Percentiles rank a stretch among this genome's conserved stretches.
Conservation (phyloP, 2,888 invertebrate genomes). For the Melitaea athalia region DNA sequence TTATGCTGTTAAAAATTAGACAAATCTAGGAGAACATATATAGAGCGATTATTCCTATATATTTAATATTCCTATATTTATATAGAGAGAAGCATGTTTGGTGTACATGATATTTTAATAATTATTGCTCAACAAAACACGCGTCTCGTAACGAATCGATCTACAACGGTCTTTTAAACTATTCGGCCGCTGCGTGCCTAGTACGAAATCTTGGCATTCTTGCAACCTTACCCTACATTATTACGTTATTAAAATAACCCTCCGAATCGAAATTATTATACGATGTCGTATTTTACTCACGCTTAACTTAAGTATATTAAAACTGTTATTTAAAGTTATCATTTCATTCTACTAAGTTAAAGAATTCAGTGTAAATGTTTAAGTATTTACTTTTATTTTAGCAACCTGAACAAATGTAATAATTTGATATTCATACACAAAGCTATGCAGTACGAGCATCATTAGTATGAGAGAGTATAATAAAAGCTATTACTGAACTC, state of each 20-base stretch:
- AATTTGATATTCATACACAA: background rate
- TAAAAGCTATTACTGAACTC: background rate
- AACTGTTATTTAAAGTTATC: background rate
- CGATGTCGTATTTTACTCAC: background rate
- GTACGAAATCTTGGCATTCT: slow-evolving; percentile 36
- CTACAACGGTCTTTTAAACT: slow-evolving; percentile 30
- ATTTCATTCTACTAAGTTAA: background rate
- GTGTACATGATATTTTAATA: background rate
- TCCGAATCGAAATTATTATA: slow-evolving; percentile 15
- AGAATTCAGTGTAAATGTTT: no score
- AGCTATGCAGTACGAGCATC: no score
- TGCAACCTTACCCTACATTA: slow-evolving; percentile 35
- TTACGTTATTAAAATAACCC: slow-evolving; percentile 41
- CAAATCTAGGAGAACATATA: no score
- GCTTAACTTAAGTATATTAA: background rate
- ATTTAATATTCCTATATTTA: no score
- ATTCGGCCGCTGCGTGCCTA: slow-evolving; percentile 35
- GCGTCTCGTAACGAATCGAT: background rate
- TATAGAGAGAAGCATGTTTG: background rate
- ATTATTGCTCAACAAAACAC: slow-evolving; percentile 1
- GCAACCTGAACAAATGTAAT: background rate
- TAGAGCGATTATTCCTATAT: no score
- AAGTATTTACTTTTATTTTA: no score
- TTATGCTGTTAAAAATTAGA: no score
- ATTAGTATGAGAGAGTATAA: background rate